phyloP scores from a whole-genome alignment of 2,113 vertebrate genomes.

The Ochotona princeps region DNA sequence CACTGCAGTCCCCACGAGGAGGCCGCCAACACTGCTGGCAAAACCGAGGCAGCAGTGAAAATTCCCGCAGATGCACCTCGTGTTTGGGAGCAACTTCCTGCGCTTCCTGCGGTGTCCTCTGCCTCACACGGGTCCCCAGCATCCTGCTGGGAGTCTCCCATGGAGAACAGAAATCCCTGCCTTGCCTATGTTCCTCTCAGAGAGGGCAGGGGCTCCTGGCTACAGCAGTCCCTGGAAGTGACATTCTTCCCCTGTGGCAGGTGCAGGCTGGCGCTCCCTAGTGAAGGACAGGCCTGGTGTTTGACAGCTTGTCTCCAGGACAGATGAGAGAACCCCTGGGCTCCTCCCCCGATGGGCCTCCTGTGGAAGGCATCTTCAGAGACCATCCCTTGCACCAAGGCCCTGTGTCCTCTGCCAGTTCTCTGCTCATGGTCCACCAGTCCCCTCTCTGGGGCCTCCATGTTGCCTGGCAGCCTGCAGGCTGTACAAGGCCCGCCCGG shows the following conservation, averaged over 20 bases:
- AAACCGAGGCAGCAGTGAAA: not conserved
- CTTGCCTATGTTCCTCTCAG: not conserved
- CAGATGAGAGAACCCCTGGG: not conserved
- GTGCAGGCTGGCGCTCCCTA: accelerated
- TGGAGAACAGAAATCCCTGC: no score
- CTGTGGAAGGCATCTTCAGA: not conserved
- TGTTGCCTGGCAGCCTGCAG: not conserved
- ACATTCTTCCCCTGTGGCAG: not conserved
- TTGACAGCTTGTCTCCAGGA: not conserved
- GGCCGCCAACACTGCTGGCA: not conserved
- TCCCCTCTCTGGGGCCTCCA: not conserved
- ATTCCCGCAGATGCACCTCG: accelerated
- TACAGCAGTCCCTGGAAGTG: no score
- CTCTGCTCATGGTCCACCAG: no score
- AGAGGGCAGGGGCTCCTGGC: not conserved
- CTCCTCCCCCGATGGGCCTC: not conserved
- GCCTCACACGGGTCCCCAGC: not conserved
- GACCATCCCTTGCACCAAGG: accelerated
- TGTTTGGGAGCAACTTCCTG: not conserved
- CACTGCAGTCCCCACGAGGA: not conserved
- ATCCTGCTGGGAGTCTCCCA: not conserved
- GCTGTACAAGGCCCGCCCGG: not conserved
- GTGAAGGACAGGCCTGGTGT: not conserved
- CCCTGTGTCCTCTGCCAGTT: not conserved
- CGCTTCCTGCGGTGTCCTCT: not conserved